phyloP scores from a whole-genome alignment of 2,113 vertebrate genomes.

The Nettapus auritus region DNA sequence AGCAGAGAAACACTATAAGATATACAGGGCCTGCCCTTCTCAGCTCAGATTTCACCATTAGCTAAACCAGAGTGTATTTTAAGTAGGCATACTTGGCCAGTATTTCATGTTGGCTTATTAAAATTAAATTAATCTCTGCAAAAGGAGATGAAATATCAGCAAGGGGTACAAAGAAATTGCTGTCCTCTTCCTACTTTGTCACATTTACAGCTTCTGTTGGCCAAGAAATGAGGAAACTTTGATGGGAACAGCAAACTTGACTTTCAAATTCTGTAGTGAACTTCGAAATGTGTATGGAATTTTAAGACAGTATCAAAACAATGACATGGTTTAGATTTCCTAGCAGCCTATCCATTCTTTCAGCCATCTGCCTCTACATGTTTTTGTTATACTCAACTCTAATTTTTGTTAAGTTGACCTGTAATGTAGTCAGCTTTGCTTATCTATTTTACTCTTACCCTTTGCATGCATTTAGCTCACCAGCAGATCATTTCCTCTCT shows the following conservation, averaged over 20 bases:
- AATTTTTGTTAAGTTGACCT: not conserved
- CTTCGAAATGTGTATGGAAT: not conserved
- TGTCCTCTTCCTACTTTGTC: not conserved
- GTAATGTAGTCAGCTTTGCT: not conserved
- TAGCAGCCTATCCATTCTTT: not conserved
- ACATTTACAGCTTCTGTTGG: not conserved
- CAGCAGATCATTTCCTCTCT: not conserved
- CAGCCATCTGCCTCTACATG: not conserved
- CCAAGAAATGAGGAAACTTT: not conserved
- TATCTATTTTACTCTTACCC: not conserved
- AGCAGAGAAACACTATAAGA: not conserved
- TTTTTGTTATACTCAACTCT: not conserved
- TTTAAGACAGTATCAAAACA: not conserved
- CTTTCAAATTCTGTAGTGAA: not conserved
- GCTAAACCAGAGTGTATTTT: conserved; percentile 37
- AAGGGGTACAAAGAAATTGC: not conserved
- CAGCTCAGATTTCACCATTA: not conserved
- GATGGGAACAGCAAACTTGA: not conserved
- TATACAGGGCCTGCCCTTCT: not conserved
- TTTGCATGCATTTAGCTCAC: not conserved
- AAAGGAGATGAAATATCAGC: conserved; percentile 16
- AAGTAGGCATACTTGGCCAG: conserved; percentile 27
- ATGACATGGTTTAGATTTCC: not conserved
- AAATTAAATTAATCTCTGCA: conserved; percentile 43
- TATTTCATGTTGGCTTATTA: conserved; percentile 14